These are phyloP conservation scores for Holothuria leucospilota DNA, from an alignment of 53 echinoderm and acorn worm species.

Conservation along the genomic window DNA sequence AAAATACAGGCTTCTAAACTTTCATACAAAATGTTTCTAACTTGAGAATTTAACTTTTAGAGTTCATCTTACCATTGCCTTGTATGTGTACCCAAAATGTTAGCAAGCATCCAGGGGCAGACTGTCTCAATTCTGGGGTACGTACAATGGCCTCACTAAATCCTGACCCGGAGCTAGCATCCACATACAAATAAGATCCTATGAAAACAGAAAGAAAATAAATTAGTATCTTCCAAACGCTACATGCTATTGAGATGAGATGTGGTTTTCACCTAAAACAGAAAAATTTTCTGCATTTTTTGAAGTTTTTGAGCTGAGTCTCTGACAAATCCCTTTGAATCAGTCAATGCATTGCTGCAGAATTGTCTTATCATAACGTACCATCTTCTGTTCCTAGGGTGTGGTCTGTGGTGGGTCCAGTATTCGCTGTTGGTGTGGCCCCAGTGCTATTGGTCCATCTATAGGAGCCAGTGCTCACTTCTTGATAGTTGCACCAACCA, in stretches of 20 bases:
- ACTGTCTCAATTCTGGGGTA: constrained; percentile 68
- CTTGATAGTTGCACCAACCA: constrained; percentile 76
- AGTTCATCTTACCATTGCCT: constrained; percentile 66
- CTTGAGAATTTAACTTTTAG: too few relatives aligned
- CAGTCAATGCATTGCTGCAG: too few relatives aligned
- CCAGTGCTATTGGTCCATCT: constrained; percentile 68
- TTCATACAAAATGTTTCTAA: too few relatives aligned
- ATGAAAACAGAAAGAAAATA: not conserved
- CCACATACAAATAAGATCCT: constrained; percentile 88
- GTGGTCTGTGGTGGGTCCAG: constrained; percentile 83
- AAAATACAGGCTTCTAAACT: too few relatives aligned
- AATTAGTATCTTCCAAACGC: too few relatives aligned
- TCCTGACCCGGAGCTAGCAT: constrained; percentile 82
- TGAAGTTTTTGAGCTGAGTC: too few relatives aligned
- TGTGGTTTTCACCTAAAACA: too few relatives aligned
- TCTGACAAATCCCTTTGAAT: too few relatives aligned
- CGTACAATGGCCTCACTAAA: constrained; percentile 72
- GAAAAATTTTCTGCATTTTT: not conserved
- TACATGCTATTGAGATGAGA: too few relatives aligned
- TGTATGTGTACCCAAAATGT: constrained; percentile 90
- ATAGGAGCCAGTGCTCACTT: constrained; percentile 71
- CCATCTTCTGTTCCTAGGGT: constrained; percentile 64
- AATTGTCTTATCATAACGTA: too few relatives aligned
- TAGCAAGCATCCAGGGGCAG: constrained; percentile 75
- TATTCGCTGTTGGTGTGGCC: constrained; percentile 61